A percentile compares a stretch with the other conserved stretches of the same genome.
Evolutionary conservation across 2,888 invertebrate species (phyloP).

Genomic region (Latrodectus elegans): DNA sequence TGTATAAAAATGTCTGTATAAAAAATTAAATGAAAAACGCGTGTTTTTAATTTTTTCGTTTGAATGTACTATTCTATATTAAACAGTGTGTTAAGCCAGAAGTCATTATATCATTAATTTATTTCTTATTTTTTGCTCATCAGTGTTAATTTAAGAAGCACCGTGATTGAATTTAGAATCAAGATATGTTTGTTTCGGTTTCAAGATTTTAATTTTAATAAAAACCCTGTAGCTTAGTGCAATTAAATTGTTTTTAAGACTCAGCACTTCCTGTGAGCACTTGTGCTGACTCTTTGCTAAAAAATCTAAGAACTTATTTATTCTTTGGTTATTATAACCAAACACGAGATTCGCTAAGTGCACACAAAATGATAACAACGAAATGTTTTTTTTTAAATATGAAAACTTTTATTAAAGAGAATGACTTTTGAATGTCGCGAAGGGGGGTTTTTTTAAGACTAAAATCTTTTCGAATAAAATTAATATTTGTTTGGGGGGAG

Average conservation of each 20-base stretch:
- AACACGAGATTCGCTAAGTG: neutral
- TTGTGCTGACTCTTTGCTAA: too few species aligned
- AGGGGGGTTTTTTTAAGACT: constrained; percentile 59
- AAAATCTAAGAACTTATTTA: too few species aligned
- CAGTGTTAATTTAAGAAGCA: constrained; percentile 39
- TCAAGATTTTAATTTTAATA: constrained; percentile 63
- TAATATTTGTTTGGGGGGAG: constrained; percentile 16
- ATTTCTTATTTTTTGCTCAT: constrained; percentile 50
- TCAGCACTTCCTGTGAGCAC: too few species aligned
- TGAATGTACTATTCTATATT: constrained; percentile 39
- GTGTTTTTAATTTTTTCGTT: constrained; percentile 31
- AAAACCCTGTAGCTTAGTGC: constrained; percentile 36
- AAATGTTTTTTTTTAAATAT: constrained; percentile 7
- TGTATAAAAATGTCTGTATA: constrained; percentile 34
- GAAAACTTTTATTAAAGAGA: constrained; percentile 6
- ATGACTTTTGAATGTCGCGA: neutral
- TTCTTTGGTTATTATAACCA: too few species aligned
- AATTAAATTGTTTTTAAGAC: too few species aligned
- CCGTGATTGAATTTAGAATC: neutral
- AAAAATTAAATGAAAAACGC: constrained; percentile 38
- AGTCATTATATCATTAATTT: constrained; percentile 60
- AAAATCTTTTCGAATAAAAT: constrained; percentile 56
- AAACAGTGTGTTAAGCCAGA: constrained; percentile 27
- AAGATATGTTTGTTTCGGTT: neutral
- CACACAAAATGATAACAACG: constrained; percentile 57